Conservation (phyloP, 2,797 vertebrate genomes). For the Galaxias olidus region DNA sequence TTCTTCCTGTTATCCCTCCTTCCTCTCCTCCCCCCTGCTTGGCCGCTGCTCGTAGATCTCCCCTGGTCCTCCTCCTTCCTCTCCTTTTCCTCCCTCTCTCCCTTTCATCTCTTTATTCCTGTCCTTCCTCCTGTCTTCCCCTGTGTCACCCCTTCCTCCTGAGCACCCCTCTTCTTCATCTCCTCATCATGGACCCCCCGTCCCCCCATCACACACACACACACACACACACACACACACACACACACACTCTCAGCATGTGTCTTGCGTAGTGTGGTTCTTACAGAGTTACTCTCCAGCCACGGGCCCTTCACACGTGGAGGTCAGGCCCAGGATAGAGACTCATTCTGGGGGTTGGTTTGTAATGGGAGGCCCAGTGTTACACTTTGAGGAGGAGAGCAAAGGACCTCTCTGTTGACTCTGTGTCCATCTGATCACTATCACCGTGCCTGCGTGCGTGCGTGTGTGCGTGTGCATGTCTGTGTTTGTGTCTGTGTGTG, state of each 20-base stretch:
- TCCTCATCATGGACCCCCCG: slow-evolving; percentile 24
- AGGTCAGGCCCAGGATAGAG: too few species aligned
- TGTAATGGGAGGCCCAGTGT: slow-evolving; percentile 45
- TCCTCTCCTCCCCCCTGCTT: slow-evolving; percentile 19
- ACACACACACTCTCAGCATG: slow-evolving; percentile 1
- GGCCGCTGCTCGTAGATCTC: slow-evolving; percentile 39
- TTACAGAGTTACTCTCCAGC: too few species aligned
- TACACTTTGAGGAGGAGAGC: slow-evolving; percentile 21
- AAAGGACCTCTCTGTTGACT: slow-evolving; percentile 12
- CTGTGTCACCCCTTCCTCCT: slow-evolving; percentile 23
- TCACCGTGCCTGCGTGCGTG: too few species aligned
- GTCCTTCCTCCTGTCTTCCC: not conserved
- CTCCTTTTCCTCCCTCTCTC: not conserved
- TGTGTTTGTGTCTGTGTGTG: slow-evolving; percentile 1
- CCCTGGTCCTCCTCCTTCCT: slow-evolving; percentile 23
- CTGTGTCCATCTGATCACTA: slow-evolving; percentile 23
- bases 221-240: slow-evolving; percentile 6
- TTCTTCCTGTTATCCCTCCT: slow-evolving; percentile 12
- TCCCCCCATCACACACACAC: not conserved
- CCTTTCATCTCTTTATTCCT: not conserved
- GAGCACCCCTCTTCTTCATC: slow-evolving; percentile 35
- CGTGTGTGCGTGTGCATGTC: not conserved
- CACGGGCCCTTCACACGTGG: too few species aligned
- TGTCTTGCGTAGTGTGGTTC: not conserved
- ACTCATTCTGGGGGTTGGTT: too few species aligned